These are phyloP conservation scores for Metaphire vulgaris DNA, from an alignment of 1,140 invertebrate species.

Conservation along the genomic window DNA sequence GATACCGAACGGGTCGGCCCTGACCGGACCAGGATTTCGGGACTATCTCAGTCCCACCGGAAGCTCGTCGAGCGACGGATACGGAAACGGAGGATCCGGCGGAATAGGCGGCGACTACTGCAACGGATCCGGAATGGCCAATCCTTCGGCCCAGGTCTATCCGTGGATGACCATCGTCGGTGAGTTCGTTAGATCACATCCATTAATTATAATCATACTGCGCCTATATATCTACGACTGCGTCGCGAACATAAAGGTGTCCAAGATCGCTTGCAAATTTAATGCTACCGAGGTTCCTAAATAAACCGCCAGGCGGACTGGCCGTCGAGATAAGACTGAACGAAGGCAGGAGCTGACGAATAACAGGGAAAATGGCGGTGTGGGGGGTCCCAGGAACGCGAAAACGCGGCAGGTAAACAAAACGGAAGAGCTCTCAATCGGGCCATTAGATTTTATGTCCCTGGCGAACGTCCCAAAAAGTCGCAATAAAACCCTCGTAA, in stretches of 20 bases:
- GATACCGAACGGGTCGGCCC: background rate
- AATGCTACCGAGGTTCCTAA: background rate
- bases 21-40: background rate
- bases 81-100: background rate
- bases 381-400: too few relatives aligned
- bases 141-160: background rate
- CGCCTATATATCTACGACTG: too few relatives aligned
- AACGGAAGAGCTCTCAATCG: too few relatives aligned
- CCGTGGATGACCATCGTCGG: constrained; percentile 19
- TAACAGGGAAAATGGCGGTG: too few relatives aligned
- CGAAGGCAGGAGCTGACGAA: too few relatives aligned
- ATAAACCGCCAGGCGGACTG: background rate
- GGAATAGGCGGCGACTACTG: constrained; percentile 12
- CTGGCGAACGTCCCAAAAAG: background rate
- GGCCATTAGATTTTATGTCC: background rate
- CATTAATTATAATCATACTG: too few relatives aligned
- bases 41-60: background rate
- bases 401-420: too few relatives aligned
- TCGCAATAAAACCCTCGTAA: background rate
- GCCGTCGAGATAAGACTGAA: background rate
- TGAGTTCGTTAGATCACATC: too few relatives aligned
- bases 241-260: too few relatives aligned
- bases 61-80: background rate
- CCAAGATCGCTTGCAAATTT: too few relatives aligned
- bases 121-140: background rate